phyloP scores from a whole-genome alignment of 2,797 vertebrate genomes.

The Muraenolepis orangiensis region DNA sequence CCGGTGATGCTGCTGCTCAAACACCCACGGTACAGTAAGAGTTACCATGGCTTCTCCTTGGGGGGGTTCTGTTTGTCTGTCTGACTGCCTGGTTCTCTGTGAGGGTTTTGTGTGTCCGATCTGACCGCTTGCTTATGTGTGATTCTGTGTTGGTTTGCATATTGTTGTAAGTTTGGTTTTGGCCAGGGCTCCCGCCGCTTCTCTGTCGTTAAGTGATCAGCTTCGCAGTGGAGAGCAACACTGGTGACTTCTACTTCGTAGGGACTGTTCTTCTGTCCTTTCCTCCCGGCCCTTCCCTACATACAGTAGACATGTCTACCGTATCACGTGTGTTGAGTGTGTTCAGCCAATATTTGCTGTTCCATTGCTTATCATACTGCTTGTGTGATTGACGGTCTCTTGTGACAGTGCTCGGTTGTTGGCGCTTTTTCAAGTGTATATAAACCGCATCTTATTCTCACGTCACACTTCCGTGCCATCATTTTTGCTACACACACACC shows the following conservation, averaged over 20 bases:
- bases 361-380: not conserved
- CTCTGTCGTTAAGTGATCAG: not conserved
- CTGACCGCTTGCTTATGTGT: not conserved
- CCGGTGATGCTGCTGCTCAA: not conserved
- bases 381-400: too few species aligned
- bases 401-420: too few species aligned
- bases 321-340: not conserved
- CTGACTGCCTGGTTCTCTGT: not conserved
- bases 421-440: too few species aligned
- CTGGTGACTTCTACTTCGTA: not conserved
- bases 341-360: not conserved
- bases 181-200: not conserved
- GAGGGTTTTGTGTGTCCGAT: too few species aligned
- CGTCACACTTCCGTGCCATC: too few species aligned
- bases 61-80: not conserved
- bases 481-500: too few species aligned
- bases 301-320: not conserved
- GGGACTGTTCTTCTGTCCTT: not conserved
- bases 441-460: too few species aligned
- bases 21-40: constrained; percentile 41
- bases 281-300: not conserved
- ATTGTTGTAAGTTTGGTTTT: not conserved
- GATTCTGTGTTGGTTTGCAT: not conserved
- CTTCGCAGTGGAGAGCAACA: not conserved
- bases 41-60: not conserved